Evolutionary conservation across 2,113 vertebrate species (phyloP), one percentile per base, ranked within the genome.

Genomic region (Nesogale talazaci): DNA sequence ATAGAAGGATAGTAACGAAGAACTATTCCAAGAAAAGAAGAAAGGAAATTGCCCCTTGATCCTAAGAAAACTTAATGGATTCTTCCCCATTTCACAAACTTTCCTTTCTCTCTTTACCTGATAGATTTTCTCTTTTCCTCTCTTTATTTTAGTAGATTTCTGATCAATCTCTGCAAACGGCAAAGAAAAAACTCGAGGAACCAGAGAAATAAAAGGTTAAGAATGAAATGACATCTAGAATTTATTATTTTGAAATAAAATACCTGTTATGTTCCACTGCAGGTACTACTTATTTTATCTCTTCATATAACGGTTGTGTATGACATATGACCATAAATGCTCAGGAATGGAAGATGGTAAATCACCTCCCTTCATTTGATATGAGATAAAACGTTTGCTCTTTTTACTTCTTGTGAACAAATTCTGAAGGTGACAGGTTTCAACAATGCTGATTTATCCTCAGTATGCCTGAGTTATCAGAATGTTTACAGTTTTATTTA

Each of bases 61-160:
- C 34, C 6, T 31, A 79, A 38, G 36, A 76, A 38, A 70, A 90
- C 56, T 25, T 77, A 80, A 59, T 23, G 52, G 17, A 23, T 67
- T 86, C 23, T 1, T 74, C 15, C 7, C 25, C 17, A 22, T 72
- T 95, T 94, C 56, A 36, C 36, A 34, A 95, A 34, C 93, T 90
- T 96, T 69, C 91, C 94, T 72, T 87, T 93, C 38, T 86, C 63
- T 69, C 95, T 69, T 57, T 88, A 83, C 19, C 25, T 40, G 40
- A 23, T 14, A 23, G n/a, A n/a, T n/a, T n/a, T n/a, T n/a, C n/a
- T n/a, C n/a, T n/a, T n/a, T n/a, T n/a, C n/a, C n/a, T n/a, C n/a
- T n/a, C 59, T 95, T 59, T 77, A 76, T 80, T 89, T 11, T 3
- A 25, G 61, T 9, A 80, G 52, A 59, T 23, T 46, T 65, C 27